Conservation (phyloP, 2,888 invertebrate species). For the Acleris laterana region DNA sequence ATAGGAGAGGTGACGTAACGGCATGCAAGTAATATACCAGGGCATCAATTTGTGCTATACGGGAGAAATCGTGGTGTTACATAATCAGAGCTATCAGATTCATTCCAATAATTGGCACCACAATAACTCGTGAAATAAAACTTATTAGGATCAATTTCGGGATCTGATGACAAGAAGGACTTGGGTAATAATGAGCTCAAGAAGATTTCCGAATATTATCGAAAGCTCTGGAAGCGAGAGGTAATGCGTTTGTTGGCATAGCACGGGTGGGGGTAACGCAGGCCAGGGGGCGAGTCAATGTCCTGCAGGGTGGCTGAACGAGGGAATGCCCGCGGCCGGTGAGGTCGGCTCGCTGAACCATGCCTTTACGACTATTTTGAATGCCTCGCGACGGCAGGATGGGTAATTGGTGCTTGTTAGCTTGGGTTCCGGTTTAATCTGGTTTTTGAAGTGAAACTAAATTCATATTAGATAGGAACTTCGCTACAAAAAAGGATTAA, state of each 20-base stretch:
- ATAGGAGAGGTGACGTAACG: slow-evolving; percentile 30
- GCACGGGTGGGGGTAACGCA: slow-evolving; percentile 37
- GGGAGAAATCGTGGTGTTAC: slow-evolving; percentile 31
- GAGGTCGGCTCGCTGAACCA: slow-evolving; percentile 24
- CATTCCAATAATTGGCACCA: slow-evolving; percentile 16
- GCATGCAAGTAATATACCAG: slow-evolving; percentile 17
- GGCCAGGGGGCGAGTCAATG: slow-evolving; percentile 44
- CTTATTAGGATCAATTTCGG: not conserved
- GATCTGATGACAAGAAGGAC: not conserved
- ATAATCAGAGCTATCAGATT: slow-evolving; percentile 29
- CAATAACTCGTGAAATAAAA: not conserved
- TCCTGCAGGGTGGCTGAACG: slow-evolving; percentile 40
- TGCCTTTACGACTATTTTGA: slow-evolving; percentile 26
- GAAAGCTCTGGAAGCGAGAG: slow-evolving; percentile 6
- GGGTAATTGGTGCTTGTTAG: slow-evolving; percentile 15
- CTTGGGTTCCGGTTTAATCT: slow-evolving; percentile 20
- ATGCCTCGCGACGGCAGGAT: slow-evolving; percentile 13
- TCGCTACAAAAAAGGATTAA: not conserved
- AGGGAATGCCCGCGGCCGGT: slow-evolving; percentile 44
- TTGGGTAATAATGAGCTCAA: slow-evolving; percentile 1
- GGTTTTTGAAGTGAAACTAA: not conserved
- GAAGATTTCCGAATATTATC: not conserved
- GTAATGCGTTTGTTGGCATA: slow-evolving; percentile 22
- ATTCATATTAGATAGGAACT: no score
- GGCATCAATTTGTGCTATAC: slow-evolving; percentile 31